Percentiles rank a stretch among this genome's conserved stretches.
phyloP scores from a whole-genome alignment of 2,113 vertebrate species.

The Mustela lutreola region DNA sequence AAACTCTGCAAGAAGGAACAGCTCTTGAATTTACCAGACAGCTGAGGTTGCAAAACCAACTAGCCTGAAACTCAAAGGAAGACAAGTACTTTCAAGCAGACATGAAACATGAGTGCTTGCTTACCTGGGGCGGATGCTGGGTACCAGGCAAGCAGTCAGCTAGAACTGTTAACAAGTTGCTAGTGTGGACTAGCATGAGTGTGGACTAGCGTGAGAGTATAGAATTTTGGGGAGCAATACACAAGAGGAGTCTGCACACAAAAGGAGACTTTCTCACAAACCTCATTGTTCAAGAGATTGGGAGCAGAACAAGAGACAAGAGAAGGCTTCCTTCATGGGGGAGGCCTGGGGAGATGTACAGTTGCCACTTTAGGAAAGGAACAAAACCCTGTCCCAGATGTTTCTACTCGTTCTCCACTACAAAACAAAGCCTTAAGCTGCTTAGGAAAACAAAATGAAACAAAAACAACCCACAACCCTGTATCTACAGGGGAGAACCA shows the following conservation, averaged over 20 bases:
- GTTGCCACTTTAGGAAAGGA: neutral
- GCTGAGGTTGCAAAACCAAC: neutral
- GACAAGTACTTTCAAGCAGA: neutral
- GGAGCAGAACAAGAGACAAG: neutral
- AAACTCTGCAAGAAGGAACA: neutral
- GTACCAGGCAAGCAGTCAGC: neutral
- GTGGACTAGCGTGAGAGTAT: neutral
- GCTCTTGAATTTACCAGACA: neutral
- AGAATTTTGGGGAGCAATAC: neutral
- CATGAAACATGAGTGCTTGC: neutral
- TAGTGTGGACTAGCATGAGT: neutral
- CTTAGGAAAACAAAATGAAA: neutral
- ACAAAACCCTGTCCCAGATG: neutral
- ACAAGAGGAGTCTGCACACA: neutral
- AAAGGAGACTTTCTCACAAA: neutral
- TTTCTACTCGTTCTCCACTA: neutral
- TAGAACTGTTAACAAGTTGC: neutral
- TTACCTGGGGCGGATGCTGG: neutral
- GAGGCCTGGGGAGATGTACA: neutral
- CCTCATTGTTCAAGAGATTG: neutral
- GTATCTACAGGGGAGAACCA: neutral
- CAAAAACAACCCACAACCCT: neutral
- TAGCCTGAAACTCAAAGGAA: slow-evolving; percentile 38
- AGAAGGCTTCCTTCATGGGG: neutral
- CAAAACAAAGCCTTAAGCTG: neutral